Evolutionary conservation across 2,888 invertebrate genomes (phyloP), one percentile per base, ranked within the genome.

Genomic region (Oligia latruncula): DNA sequence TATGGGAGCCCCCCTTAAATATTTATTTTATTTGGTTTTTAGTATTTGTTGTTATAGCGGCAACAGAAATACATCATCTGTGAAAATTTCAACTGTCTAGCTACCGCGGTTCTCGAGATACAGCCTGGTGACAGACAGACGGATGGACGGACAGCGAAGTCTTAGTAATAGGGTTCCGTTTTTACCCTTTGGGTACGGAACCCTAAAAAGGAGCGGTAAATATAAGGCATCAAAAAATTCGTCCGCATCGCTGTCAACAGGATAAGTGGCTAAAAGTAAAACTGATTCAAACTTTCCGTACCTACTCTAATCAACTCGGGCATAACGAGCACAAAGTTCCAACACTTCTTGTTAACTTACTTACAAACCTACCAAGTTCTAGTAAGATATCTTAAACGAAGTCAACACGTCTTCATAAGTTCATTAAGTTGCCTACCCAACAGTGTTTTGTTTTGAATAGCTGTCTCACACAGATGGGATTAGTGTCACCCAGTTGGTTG

Each of bases 401-500:
- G 43, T 43, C 20, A 60, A 49, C 46, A 62, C n/a, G 68, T 60
- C 23, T 43, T 72, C 35, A 49, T n/a, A 49, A 81, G 15, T 68
- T 13, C 49, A 55, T 67, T 71, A n/a, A 64, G n/a, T 64, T 73
- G 60, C n/a, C 1, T 60, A 40, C 17, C 4, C 29, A 23, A 60
- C 11, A 65, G 73, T 9, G 55, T 52, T 65, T 70, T 79, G 72
- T 78, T 84, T 71, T 64, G 55, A 73, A 65, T 23, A 13, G 60
- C 65, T 84, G 82, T 78, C 70, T 75, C n/a, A 9, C 17, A 52
- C 64, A 74, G 78, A 64, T 60, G n/a, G 23, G 29, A 75, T 81
- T 75, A 71, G 35, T 70, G 68, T 68, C 60, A 52, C 9, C 49
- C 11, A n/a, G 23, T 46, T 13, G 17, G 40, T 68, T 52, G 8